Base-by-base conservation (phyloP, 2,797 vertebrate genomes). In the Tinamus major region DNA sequence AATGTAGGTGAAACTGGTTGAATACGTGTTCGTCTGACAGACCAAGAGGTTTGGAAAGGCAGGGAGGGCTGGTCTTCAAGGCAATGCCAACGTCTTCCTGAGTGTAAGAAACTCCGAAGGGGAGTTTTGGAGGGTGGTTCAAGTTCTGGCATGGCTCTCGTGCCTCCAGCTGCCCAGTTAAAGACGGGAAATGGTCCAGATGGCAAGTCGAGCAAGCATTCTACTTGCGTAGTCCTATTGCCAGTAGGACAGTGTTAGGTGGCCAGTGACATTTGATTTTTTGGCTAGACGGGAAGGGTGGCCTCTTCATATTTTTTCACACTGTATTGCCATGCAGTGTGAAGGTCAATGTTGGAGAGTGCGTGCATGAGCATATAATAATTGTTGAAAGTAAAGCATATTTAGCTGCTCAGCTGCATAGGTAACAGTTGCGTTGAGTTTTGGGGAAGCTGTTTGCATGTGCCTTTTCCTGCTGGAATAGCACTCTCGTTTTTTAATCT, bases 281-380 rank as follows among this genome's bases (percentile, higher is more conserved):
- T 10, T 29, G 74, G 65, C 24, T 41, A 19, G 24, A 7, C 3
- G 46, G 72, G 64, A 7, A 55, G 74, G 42, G 33, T 84, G 58
- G 51, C 35, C 88, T 51, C 35, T n/a, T 29, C 0, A 0, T 6
- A 2, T 12, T 27, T 4, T 19, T n/a, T n/a, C n/a, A n/a, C n/a
- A 31, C 44, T 67, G 49, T 3, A 7, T 46, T 9, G 6, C 21
- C 16, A 1, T 17, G 48, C 10, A 4, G 31, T 1, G 16, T 20
- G 58, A 9, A 12, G 46, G 26, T 53, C 10, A 8, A 19, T 3
- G 17, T 37, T 5, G 55, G 23, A 12, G 24, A 6, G 10, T 27
- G 33, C 8, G 2, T 10, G 1, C 29, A 10, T 27, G 8, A 29
- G 13, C 20, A 4, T 3, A 24, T 35, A 4, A 23, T 19, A 6